phyloP scores from a whole-genome alignment of 2,113 vertebrate species.

The Delphinus delphis region DNA sequence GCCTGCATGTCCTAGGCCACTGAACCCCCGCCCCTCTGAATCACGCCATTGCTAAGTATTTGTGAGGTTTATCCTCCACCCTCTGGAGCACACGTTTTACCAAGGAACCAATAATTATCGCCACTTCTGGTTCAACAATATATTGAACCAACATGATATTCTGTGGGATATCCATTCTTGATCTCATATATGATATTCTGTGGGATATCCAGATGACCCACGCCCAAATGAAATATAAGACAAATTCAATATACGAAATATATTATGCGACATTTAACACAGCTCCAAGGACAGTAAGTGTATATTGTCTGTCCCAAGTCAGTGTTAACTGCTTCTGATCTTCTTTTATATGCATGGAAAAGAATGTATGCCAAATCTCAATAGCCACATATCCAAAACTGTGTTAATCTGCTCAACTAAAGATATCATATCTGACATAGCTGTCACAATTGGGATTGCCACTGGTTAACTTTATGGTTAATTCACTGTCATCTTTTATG shows the following conservation, averaged over 20 bases:
- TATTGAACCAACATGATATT: neutral
- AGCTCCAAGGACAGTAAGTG: neutral
- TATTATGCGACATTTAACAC: neutral
- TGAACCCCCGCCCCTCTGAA: neutral
- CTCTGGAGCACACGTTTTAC: neutral
- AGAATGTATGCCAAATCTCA: neutral
- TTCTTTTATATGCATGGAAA: neutral
- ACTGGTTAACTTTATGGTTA: neutral
- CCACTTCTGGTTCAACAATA: neutral
- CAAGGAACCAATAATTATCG: neutral
- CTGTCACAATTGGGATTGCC: neutral
- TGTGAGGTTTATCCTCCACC: too few relatives aligned
- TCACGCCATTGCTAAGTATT: neutral
- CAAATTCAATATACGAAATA: too few relatives aligned
- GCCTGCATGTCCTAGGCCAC: neutral
- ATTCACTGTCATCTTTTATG: neutral
- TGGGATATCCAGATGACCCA: neutral
- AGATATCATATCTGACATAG: neutral
- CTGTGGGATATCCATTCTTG: neutral
- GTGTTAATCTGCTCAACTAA: neutral
- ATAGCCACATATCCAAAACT: neutral
- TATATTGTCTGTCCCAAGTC: neutral
- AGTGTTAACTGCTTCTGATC: neutral
- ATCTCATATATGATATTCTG: neutral
- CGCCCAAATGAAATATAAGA: neutral